phyloP scores from a whole-genome alignment of 2,888 invertebrate species.

The Deilephila elpenor region DNA sequence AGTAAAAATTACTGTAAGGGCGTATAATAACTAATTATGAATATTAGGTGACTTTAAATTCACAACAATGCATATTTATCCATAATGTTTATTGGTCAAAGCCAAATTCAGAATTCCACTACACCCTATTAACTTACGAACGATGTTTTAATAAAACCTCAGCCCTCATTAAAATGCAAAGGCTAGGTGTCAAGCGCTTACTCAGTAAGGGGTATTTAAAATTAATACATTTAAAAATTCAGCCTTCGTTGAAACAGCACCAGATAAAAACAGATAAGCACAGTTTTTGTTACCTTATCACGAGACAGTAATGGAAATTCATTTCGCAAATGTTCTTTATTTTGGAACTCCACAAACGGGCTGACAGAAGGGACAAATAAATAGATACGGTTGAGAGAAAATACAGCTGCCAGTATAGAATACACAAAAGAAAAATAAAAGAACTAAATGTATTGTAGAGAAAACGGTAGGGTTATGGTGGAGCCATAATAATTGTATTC shows the following conservation, averaged over 20 bases:
- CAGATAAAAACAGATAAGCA: slow-evolving; percentile 25
- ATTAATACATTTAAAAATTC: slow-evolving; percentile 15
- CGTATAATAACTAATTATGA: no score
- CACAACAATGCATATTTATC: slow-evolving; percentile 9
- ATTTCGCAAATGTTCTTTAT: slow-evolving; percentile 24
- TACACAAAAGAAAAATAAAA: slow-evolving; percentile 17
- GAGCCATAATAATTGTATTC: background rate
- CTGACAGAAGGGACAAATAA: slow-evolving; percentile 20
- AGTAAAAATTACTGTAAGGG: no score
- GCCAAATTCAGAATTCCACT: slow-evolving; percentile 9
- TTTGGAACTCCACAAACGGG: background rate
- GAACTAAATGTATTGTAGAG: background rate
- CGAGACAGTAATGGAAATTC: slow-evolving; percentile 20
- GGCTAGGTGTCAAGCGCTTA: slow-evolving; percentile 21
- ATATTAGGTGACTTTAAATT: background rate
- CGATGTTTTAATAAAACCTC: slow-evolving; percentile 10
- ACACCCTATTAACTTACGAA: slow-evolving; percentile 11
- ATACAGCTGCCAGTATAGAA: slow-evolving; percentile 4
- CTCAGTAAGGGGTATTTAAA: slow-evolving; percentile 14
- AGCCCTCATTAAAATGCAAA: slow-evolving; percentile 18
- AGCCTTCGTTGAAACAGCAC: slow-evolving; percentile 10
- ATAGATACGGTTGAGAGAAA: slow-evolving; percentile 19
- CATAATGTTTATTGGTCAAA: slow-evolving; percentile 19
- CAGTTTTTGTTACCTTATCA: slow-evolving; percentile 20
- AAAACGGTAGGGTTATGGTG: background rate